These are phyloP conservation scores for Daubentonia madagascariensis DNA, from an alignment of 2,113 vertebrate genomes.

Conservation along the genomic window DNA sequence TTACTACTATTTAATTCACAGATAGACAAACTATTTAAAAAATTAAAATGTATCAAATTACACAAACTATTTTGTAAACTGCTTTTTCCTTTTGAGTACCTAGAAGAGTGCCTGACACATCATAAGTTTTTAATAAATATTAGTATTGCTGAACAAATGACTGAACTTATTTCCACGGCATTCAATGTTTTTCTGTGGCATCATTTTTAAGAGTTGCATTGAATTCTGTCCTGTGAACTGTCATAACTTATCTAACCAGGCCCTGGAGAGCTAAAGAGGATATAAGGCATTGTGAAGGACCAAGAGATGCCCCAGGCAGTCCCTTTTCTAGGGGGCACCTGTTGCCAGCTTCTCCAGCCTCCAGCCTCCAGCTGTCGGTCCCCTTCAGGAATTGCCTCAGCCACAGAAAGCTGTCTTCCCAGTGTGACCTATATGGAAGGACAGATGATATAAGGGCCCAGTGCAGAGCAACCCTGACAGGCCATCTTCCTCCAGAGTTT, in stretches of 20 bases:
- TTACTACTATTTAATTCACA: neutral
- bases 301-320: rapidly evolving
- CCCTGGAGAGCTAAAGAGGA: neutral
- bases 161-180: neutral
- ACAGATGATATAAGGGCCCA: neutral
- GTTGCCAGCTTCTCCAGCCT: neutral
- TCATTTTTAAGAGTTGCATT: neutral
- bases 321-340: too few relatives aligned
- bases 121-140: neutral
- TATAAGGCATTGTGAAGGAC: neutral
- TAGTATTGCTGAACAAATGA: neutral
- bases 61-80: neutral
- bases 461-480: neutral
- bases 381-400: neutral
- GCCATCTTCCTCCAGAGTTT: neutral
- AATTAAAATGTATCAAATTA: neutral
- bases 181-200: neutral
- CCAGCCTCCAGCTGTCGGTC: neutral
- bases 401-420: neutral
- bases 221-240: neutral
- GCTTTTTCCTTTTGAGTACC: neutral
- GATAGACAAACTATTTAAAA: neutral
- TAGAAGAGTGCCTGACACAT: neutral
- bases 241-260: neutral
- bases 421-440: neutral